phyloP scores from a whole-genome alignment of 2,888 invertebrate genomes.

The Volucella inanis region DNA sequence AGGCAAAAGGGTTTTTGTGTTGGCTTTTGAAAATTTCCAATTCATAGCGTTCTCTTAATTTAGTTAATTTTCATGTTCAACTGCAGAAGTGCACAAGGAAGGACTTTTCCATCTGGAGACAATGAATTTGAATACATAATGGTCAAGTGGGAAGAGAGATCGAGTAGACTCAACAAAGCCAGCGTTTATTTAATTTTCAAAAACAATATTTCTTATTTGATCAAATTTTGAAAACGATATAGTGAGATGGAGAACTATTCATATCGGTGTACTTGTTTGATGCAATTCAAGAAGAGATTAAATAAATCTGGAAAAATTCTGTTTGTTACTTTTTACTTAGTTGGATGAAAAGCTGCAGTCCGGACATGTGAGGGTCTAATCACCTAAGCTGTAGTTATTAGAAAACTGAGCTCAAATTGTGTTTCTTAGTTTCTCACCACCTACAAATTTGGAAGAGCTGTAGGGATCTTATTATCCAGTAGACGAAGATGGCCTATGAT shows the following conservation, averaged over 20 bases:
- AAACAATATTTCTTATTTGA: conserved; percentile 62
- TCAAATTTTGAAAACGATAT: conserved; percentile 36
- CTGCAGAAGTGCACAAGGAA: conserved; percentile 49
- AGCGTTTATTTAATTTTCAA: conserved; percentile 65
- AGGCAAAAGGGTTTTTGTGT: neutral
- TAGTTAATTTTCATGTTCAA: conserved; percentile 69
- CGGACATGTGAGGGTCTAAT: too few species aligned
- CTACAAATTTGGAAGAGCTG: too few species aligned
- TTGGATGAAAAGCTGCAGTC: too few species aligned
- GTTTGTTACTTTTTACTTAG: too few species aligned
- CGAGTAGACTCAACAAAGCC: conserved; percentile 34
- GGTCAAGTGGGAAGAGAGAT: neutral
- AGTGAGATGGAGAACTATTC: neutral
- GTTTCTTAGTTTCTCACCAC: too few species aligned
- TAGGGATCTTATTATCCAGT: too few species aligned
- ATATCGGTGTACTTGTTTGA: too few species aligned
- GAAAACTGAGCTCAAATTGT: too few species aligned
- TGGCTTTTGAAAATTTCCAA: conserved; percentile 44
- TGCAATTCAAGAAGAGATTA: too few species aligned
- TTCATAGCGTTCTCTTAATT: conserved; percentile 60
- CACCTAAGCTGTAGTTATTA: too few species aligned
- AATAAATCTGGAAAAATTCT: too few species aligned
- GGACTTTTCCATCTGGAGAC: conserved; percentile 36
- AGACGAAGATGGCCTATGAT: too few species aligned
- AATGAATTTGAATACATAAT: conserved; percentile 16